Conservation (phyloP, 2,888 invertebrate species). For the Pterobdella sp. region DNA sequence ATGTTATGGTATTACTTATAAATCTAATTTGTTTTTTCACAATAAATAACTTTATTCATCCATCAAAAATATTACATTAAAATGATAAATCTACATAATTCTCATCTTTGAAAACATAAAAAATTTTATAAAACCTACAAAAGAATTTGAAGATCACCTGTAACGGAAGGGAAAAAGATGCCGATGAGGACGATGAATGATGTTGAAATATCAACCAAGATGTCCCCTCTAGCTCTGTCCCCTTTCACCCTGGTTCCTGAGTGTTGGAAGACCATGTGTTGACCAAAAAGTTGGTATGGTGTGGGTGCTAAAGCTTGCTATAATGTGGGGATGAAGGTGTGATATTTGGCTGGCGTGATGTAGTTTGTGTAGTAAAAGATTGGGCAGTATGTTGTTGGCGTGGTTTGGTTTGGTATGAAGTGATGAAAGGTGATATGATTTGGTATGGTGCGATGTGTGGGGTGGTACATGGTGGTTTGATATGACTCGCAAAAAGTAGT, state of each 20-base stretch:
- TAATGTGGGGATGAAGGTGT: too few relatives aligned
- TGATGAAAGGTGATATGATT: background rate
- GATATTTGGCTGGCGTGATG: too few relatives aligned
- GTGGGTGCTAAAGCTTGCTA: too few relatives aligned
- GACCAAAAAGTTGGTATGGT: background rate
- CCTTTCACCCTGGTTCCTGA: conserved; percentile 33
- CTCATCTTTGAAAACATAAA: too few relatives aligned
- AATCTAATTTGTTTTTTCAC: background rate
- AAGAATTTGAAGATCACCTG: conserved; percentile 59
- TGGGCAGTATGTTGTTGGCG: background rate
- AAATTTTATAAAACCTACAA: too few relatives aligned
- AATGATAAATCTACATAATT: background rate
- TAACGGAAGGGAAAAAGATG: conserved; percentile 98
- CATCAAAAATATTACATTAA: too few relatives aligned
- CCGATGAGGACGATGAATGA: conserved; percentile 92
- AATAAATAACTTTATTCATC: too few relatives aligned
- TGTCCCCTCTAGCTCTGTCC: conserved; percentile 48
- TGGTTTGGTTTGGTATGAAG: background rate
- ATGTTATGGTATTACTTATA: background rate
- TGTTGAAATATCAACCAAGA: conserved; percentile 83
- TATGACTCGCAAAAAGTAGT: too few relatives aligned
- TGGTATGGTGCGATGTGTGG: background rate
- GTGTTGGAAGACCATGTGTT: background rate
- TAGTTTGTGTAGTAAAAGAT: background rate
- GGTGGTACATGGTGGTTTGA: too few relatives aligned